Base-by-base conservation (phyloP, 2,113 vertebrate species). In the Actenoides hombroni region DNA sequence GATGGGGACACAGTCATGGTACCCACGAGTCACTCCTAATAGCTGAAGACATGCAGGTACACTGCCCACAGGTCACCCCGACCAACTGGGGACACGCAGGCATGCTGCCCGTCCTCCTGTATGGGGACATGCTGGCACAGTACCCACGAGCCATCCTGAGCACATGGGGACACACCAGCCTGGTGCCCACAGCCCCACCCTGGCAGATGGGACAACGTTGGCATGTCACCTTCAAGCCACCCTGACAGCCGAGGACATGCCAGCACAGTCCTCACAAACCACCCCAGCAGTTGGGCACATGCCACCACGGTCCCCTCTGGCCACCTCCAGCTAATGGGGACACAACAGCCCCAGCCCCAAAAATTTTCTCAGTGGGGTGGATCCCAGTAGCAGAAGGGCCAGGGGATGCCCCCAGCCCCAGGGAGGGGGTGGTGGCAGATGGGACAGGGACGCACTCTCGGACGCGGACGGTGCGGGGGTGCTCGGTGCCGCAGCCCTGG, bases 401-500 rank as follows among this genome's bases (percentile, higher is more conserved):
- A 0, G 0, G 0, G 44, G 63, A 26, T 7, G 29, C 10, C 53
- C 64, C 28, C 68, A 40, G 69, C 49, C 64, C 20, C 0, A 0
- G 28, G 54, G 60, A 76, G 23, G 51, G 83, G 42, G 24, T 0
- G 0, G 61, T 13, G 37, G n/a, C 48, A 83, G 76, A 40, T 75
- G 79, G 59, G 57, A 46, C 69, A 23, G 10, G 15, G 59, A 91
- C 99, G 98, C 95, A 99, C 99, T 99, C 98, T 44, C 99, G 98
- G 93, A 99, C 99, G 4, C 99, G 98, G 91, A 99, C 98, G 0
- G 99, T 99, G 96, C 96, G 98, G 12, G 98, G 96, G 23, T 98
- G 98, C 57, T 99, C 99, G 0, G 98, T 97, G 64, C 98, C 97
- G 6, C 97, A 98, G 91, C 98, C 98, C 3, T 98, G 99, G 95